These are phyloP conservation scores for Pristiophorus japonicus DNA, from an alignment of 2,113 vertebrate species.

Conservation along the genomic window DNA sequence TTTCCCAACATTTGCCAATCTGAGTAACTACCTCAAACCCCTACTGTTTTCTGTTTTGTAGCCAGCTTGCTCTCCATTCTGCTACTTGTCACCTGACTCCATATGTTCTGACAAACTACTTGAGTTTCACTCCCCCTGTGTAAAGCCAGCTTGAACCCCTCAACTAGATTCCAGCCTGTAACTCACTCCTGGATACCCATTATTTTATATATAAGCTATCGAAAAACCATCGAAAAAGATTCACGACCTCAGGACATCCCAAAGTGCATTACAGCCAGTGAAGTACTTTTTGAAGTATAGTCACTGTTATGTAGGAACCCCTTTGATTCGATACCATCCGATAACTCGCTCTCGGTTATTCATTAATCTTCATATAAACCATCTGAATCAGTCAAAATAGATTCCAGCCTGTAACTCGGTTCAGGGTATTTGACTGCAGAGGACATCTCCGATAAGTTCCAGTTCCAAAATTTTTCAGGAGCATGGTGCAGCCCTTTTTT, in stretches of 20 bases:
- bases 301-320: background rate
- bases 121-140: background rate
- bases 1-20: background rate
- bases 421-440: background rate
- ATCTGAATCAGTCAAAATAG: background rate
- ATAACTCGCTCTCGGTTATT: background rate
- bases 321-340: background rate
- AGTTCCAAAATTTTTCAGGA: no score
- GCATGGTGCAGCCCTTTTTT: no score
- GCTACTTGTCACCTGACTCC: background rate
- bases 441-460: background rate
- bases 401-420: background rate
- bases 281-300: background rate
- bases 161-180: background rate
- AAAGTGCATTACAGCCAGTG: background rate
- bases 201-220: background rate
- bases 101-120: background rate
- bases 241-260: background rate
- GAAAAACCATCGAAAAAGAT: background rate
- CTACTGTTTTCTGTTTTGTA: background rate
- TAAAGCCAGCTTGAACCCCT: background rate
- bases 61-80: background rate
- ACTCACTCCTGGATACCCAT: background rate
- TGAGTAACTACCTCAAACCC: background rate
- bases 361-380: background rate